These are phyloP conservation scores for Unio delphinus DNA, from an alignment of 2,888 invertebrate species.

Conservation along the genomic window DNA sequence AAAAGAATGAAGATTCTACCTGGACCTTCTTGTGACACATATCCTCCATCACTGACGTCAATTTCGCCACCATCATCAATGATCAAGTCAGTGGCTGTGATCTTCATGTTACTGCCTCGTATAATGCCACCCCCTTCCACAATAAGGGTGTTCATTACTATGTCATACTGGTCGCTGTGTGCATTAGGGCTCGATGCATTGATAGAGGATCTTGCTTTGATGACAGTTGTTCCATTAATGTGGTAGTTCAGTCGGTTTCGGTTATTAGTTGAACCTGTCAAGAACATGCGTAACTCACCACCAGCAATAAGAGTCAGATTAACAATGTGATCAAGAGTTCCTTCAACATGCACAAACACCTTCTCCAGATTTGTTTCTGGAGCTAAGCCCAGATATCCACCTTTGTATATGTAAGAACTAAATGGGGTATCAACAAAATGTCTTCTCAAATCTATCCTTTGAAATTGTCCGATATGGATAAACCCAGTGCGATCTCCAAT, in stretches of 20 bases:
- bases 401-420: constrained; percentile 52
- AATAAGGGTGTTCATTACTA: constrained; percentile 40
- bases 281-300: constrained; percentile 44
- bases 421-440: constrained; percentile 54
- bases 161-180: constrained; percentile 40
- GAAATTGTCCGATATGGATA: constrained; percentile 54
- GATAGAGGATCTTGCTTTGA: constrained; percentile 52
- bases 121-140: constrained; percentile 59
- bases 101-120: constrained; percentile 44
- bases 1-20: constrained; percentile 28
- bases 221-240: constrained; percentile 48
- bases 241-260: constrained; percentile 36
- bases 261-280: constrained; percentile 52
- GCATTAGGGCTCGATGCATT: constrained; percentile 52
- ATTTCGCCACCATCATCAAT: constrained; percentile 58
- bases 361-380: constrained; percentile 51
- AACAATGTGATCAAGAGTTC: constrained; percentile 51
- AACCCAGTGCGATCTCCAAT: constrained; percentile 57
- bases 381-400: constrained; percentile 54
- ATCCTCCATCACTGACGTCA: constrained; percentile 55
- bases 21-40: constrained; percentile 40
- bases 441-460: constrained; percentile 51
- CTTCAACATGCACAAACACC: constrained; percentile 54
- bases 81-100: constrained; percentile 43
- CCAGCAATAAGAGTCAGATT: constrained; percentile 55